Percentiles rank a stretch among this genome's conserved stretches.
phyloP scores from a whole-genome alignment of 2,888 invertebrate species.

The Lasioglossum marginatum region DNA sequence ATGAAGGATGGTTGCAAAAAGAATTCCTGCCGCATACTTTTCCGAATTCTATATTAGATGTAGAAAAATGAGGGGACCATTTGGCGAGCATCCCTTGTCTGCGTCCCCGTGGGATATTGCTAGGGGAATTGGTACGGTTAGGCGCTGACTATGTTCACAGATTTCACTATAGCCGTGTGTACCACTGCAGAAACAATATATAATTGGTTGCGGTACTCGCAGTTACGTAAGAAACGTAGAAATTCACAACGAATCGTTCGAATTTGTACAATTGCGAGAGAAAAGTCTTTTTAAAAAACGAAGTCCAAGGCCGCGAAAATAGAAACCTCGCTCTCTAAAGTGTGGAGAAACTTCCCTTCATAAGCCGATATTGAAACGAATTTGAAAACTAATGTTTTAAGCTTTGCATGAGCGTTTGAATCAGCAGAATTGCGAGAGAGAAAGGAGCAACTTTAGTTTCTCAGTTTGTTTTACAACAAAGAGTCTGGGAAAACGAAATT shows the following conservation, averaged over 20 bases:
- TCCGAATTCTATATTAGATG: slow-evolving; percentile 4
- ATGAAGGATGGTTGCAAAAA: neutral
- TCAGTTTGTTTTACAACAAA: neutral
- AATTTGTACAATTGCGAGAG: neutral
- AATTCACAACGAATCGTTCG: neutral
- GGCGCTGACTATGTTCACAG: neutral
- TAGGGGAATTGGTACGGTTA: neutral
- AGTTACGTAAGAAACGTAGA: no score
- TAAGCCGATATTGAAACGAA: neutral
- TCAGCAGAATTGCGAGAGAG: neutral
- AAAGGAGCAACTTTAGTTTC: neutral
- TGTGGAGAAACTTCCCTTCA: neutral
- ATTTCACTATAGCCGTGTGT: neutral
- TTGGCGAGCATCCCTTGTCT: slow-evolving; percentile 1
- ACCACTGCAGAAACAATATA: neutral
- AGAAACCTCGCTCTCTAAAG: no score
- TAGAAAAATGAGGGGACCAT: neutral
- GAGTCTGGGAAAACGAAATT: neutral
- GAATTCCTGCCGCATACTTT: neutral
- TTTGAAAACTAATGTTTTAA: neutral
- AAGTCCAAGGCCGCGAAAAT: no score
- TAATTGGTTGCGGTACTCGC: neutral
- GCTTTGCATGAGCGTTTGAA: neutral
- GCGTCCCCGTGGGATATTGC: neutral
- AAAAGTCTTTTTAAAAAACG: neutral